Conservation (phyloP, 1,140 invertebrate species). For the Trichogramma pretiosum region DNA sequence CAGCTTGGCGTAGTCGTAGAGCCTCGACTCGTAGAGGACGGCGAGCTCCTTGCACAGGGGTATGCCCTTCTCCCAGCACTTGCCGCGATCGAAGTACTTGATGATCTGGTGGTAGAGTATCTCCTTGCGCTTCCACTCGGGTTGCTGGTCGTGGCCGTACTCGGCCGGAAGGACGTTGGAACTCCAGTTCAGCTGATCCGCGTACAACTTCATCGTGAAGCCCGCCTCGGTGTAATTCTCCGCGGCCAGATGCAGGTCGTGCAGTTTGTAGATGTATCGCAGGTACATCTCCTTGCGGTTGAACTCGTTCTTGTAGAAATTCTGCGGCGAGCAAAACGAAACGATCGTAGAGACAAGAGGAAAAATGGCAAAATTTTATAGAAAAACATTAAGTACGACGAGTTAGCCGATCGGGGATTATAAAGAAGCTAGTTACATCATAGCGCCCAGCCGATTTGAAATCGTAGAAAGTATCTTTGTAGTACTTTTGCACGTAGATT, state of each 20-base stretch:
- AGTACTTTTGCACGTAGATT: constrained; percentile 6
- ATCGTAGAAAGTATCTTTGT: constrained; percentile 3
- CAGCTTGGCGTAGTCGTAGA: constrained; percentile 86
- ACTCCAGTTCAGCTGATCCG: constrained; percentile 82
- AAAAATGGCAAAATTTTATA: not conserved
- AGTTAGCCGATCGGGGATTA: no score
- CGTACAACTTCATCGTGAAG: constrained; percentile 88
- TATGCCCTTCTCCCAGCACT: constrained; percentile 94
- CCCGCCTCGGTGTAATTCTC: constrained; percentile 95
- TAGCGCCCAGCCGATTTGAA: no score
- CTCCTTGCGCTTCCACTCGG: constrained; percentile 91
- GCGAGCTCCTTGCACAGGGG: constrained; percentile 88
- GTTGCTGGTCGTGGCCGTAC: constrained; percentile 58
- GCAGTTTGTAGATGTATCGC: constrained; percentile 92
- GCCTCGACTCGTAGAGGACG: constrained; percentile 74
- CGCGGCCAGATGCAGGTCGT: constrained; percentile 84
- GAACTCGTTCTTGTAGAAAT: constrained; percentile 95
- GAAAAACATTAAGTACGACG: not conserved
- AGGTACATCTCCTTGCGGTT: constrained; percentile 94
- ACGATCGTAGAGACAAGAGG: not conserved
- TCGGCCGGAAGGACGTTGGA: constrained; percentile 57
- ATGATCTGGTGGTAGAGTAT: constrained; percentile 85
- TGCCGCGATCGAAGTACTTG: constrained; percentile 89
- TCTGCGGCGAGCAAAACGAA: constrained; percentile 57
- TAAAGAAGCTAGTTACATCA: no score